Evolutionary conservation across 2,113 vertebrate species (phyloP).

Genomic region (Quiscalus mexicanus): DNA sequence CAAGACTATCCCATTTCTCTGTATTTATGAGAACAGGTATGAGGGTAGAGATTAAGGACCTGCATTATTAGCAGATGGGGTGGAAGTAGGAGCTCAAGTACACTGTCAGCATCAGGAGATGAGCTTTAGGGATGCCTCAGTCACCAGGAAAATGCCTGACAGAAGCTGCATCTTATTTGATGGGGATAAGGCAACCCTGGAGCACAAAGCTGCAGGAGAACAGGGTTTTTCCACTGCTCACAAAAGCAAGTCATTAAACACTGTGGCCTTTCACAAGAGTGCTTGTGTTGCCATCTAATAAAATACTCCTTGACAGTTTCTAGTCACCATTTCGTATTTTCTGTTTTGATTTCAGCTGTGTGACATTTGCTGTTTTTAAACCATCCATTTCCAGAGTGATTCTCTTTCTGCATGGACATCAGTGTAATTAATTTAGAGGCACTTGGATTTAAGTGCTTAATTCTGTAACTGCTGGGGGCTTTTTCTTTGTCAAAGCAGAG

Average conservation of each 20-base stretch:
- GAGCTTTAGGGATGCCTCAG: background rate
- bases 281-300: background rate
- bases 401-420: background rate
- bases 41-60: background rate
- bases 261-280: background rate
- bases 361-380: background rate
- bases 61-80: accelerated
- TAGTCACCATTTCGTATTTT: background rate
- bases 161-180: background rate
- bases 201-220: constrained; percentile 25
- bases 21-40: background rate
- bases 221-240: constrained; percentile 27
- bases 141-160: background rate
- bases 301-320: background rate
- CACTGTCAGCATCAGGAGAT: background rate
- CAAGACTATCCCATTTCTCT: background rate
- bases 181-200: background rate
- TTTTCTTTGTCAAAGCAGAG: background rate
- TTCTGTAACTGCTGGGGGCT: background rate
- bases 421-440: background rate
- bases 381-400: background rate
- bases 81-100: background rate
- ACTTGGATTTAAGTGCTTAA: background rate
- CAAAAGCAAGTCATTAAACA: background rate
- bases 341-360: background rate